Percentiles rank a stretch among this genome's conserved stretches.
These are phyloP conservation scores for Heteromyza rotundicornis DNA, from an alignment of 2,888 invertebrate species.

Conservation along the genomic window DNA sequence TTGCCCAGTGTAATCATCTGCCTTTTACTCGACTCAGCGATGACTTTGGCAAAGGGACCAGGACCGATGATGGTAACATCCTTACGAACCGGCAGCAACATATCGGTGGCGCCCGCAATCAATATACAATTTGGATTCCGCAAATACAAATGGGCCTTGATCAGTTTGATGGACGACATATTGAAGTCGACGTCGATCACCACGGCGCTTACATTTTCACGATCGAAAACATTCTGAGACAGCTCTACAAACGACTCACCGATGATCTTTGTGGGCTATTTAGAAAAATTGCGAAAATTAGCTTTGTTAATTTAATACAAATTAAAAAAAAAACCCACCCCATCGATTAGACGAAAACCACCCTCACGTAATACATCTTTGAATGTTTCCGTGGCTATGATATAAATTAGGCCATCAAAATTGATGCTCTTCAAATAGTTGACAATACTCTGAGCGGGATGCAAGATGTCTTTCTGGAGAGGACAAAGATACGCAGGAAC, in stretches of 20 bases:
- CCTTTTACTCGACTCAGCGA: conserved; percentile 56
- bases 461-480: conserved; percentile 49
- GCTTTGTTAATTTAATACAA: not conserved
- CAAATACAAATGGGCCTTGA: conserved; percentile 62
- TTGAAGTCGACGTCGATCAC: conserved; percentile 64
- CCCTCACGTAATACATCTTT: conserved; percentile 56
- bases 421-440: conserved; percentile 63
- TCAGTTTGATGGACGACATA: conserved; percentile 60
- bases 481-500: no score
- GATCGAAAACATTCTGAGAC: conserved; percentile 40
- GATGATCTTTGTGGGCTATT: conserved; percentile 49
- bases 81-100: conserved; percentile 50
- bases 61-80: conserved; percentile 60
- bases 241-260: conserved; percentile 42
- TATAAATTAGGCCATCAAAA: conserved; percentile 64
- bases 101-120: conserved; percentile 62
- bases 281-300: conserved; percentile 5
- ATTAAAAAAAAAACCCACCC: conserved; percentile 45
- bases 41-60: conserved; percentile 56
- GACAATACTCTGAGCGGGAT: conserved; percentile 61
- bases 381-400: conserved; percentile 58
- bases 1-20: conserved; percentile 61
- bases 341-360: conserved; percentile 61
- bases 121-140: conserved; percentile 62
- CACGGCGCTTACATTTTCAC: conserved; percentile 63